Evolutionary conservation across 2,888 invertebrate species (phyloP), one percentile per base, ranked within the genome.

Genomic region (Argyresthia goedartella): DNA sequence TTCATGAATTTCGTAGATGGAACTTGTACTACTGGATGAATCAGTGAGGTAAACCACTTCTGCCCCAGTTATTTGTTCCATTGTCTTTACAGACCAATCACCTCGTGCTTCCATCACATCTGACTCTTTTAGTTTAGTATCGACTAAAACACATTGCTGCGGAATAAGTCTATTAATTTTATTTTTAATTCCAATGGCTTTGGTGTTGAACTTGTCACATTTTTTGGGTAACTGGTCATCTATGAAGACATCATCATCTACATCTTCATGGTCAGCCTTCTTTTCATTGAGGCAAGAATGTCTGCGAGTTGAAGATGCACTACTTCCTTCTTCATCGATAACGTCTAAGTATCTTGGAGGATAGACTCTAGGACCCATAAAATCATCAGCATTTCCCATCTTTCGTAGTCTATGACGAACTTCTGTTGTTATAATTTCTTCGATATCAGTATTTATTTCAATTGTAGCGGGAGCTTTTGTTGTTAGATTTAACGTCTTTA

Each of bases 321-420:
- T 74, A 62, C 92, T 92, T 4, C 89, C 89, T 80, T 94, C 94
- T 74, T 94, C 94, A 63, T 91, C 91, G 59, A 94, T 94, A 7
- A 92, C 93, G 66, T 93, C 93, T 64, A 94, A 80, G 58, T 89
- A 91, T 66, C 92, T 88, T 10, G 91, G 90, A 63, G 90, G 89
- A 8, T 90, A 88, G 0, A 91, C 88, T 52, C 89, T 72, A 56
- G 71, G 69, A 42, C 64, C 56, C 47, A 68, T 60, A 58, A 70
- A 71, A 52, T 86, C 85, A 51, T 86, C 85, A 35, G 75, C 67
- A n/a, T 72, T 58, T 49, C 71, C 84, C 70, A 76, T 78, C 64
- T 81, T 78, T 53, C 86, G 69, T 56, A 77, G 59, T 58, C 81
- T 69, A 13, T 81, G 80, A 59, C 72, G 81, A 33, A 84, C 72